Evolutionary conservation across 2,888 invertebrate species (phyloP).

Genomic region (Rhogogaster chlorosoma): DNA sequence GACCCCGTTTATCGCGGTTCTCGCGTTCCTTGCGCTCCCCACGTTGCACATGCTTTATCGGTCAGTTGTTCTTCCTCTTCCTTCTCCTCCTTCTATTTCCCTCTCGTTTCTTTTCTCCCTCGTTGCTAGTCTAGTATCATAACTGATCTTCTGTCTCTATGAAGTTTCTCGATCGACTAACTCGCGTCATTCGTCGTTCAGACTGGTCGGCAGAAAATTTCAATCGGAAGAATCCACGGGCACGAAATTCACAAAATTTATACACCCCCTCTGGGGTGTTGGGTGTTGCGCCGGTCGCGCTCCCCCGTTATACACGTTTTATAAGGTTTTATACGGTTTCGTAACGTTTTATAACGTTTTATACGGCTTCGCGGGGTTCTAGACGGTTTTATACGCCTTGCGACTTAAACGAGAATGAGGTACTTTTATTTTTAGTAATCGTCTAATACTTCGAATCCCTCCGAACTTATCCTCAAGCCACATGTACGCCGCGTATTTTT

Average conservation of each 20-base stretch:
- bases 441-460: conserved; percentile 23
- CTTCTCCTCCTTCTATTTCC: not conserved
- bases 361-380: conserved; percentile 41
- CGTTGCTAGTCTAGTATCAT: conserved; percentile 18
- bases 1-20: conserved; percentile 9
- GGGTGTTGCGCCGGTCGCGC: conserved; percentile 9
- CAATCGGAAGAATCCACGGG: not conserved
- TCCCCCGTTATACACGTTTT: conserved; percentile 30
- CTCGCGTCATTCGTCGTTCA: not conserved
- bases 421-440: conserved; percentile 29
- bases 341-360: conserved; percentile 43
- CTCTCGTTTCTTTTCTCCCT: not conserved
- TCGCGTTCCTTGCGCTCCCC: not conserved
- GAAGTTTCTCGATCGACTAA: not conserved
- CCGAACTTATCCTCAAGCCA: not conserved
- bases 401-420: conserved; percentile 22
- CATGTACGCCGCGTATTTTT: conserved; percentile 17
- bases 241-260: conserved; percentile 30
- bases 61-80: not conserved
- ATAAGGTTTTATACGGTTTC: conserved; percentile 43
- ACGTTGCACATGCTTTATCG: conserved; percentile 31
- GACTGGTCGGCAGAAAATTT: not conserved
- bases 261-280: conserved; percentile 17
- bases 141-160: not conserved
- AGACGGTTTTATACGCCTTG: conserved; percentile 38